phyloP scores from a whole-genome alignment of 2,797 vertebrate genomes.

The Enteromius treurensis region DNA sequence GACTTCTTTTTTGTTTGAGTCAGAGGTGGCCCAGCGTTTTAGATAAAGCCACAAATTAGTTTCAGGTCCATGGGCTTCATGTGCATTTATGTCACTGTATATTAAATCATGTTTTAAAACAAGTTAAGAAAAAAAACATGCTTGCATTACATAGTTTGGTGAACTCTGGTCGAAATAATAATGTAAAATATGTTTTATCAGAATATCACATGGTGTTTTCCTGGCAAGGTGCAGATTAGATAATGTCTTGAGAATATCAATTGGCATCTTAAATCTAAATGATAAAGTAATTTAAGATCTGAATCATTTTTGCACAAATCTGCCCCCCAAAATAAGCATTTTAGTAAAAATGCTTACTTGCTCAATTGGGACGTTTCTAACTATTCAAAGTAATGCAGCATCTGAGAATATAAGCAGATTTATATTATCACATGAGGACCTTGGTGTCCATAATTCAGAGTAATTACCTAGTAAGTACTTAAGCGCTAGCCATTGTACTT shows the following conservation, averaged over 20 bases:
- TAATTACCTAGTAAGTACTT: too few species aligned
- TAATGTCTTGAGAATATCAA: background rate
- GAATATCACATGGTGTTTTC: background rate
- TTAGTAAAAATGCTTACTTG: background rate
- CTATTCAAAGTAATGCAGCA: background rate
- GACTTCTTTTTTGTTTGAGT: constrained; percentile 9
- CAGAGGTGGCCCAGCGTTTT: background rate
- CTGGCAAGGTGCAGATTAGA: background rate
- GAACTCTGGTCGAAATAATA: background rate
- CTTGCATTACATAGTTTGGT: background rate
- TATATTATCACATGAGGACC: background rate
- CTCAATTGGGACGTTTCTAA: background rate
- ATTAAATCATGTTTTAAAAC: background rate
- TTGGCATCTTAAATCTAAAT: background rate
- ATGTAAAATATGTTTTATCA: too few species aligned
- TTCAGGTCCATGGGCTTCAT: background rate
- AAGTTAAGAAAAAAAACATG: too few species aligned
- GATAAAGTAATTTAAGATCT: background rate
- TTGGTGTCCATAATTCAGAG: too few species aligned
- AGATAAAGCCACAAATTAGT: background rate
- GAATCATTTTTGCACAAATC: background rate
- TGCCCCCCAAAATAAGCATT: background rate
- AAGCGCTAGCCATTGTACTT: too few species aligned
- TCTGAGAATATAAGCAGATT: background rate
- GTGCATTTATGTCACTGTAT: background rate